These are phyloP conservation scores for Platycnemis pennipes DNA, from an alignment of 2,888 invertebrate genomes.

Conservation along the genomic window DNA sequence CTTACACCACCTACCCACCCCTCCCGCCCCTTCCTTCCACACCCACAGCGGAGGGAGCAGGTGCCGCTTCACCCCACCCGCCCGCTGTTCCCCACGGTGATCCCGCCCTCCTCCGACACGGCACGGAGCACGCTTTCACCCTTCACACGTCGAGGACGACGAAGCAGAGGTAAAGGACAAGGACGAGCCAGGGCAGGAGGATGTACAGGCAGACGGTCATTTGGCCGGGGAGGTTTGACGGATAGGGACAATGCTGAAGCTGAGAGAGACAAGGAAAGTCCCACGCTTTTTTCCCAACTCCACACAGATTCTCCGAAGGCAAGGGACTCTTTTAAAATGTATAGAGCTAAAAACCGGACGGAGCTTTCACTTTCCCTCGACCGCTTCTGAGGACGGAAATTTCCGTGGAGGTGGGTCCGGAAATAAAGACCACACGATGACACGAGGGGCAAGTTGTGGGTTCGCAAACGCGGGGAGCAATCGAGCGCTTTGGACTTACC, in stretches of 20 bases:
- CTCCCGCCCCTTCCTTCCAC: background rate
- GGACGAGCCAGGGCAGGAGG: slow-evolving; percentile 85
- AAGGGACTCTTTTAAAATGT: too few species aligned
- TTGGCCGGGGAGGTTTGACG: slow-evolving; percentile 74
- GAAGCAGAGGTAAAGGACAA: slow-evolving; percentile 85
- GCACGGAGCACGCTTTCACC: slow-evolving; percentile 40
- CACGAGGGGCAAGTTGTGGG: background rate
- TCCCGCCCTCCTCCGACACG: background rate
- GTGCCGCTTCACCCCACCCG: background rate
- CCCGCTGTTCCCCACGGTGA: background rate
- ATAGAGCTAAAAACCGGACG: background rate
- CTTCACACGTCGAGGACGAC: slow-evolving; percentile 84
- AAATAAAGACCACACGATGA: background rate
- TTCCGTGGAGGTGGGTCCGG: background rate
- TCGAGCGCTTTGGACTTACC: background rate
- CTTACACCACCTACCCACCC: background rate
- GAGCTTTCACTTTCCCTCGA: background rate
- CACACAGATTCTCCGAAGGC: background rate
- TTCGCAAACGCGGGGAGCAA: background rate
- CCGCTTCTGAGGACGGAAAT: background rate
- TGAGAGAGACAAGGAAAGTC: background rate
- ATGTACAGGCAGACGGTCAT: slow-evolving; percentile 84
- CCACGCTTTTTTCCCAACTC: background rate
- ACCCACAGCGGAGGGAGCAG: slow-evolving; percentile 23
- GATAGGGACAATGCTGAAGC: background rate